Evolutionary conservation across 2,113 vertebrate genomes (phyloP).

Genomic region (Galeopterus variegatus): DNA sequence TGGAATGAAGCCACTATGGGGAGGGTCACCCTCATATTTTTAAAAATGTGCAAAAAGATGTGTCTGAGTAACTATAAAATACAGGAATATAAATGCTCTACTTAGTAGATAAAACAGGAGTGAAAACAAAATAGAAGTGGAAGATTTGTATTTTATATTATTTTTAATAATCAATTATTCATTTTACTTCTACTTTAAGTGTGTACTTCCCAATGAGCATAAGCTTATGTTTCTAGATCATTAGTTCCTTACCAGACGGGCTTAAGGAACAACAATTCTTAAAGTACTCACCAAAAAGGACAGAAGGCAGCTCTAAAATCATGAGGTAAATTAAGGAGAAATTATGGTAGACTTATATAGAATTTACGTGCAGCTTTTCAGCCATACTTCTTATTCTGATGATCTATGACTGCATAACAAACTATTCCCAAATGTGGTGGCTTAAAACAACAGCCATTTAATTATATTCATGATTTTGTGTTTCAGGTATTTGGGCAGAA

Average conservation of each 20-base stretch:
- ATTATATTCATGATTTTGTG: background rate
- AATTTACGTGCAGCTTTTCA: background rate
- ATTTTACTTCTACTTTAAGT: conserved; percentile 44
- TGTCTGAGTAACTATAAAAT: background rate
- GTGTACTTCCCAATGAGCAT: background rate
- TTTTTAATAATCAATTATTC: conserved; percentile 38
- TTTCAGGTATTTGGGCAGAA: background rate
- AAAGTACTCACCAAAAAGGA: background rate
- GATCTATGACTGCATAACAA: background rate
- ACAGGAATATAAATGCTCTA: background rate
- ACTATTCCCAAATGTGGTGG: background rate
- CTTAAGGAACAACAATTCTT: conserved; percentile 41
- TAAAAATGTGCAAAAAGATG: background rate
- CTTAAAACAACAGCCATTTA: background rate
- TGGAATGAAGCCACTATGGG: conserved; percentile 62
- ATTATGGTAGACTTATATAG: background rate
- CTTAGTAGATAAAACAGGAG: conserved; percentile 1
- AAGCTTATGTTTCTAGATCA: conserved; percentile 18
- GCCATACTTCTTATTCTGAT: background rate
- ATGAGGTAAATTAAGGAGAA: conserved; percentile 35
- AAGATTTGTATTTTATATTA: conserved; percentile 41
- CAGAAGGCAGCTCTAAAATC: conserved; percentile 56
- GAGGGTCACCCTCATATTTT: background rate
- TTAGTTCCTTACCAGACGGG: background rate
- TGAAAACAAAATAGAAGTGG: background rate